phyloP scores from a whole-genome alignment of 2,113 vertebrate genomes.

The Hyperopisus bebe region DNA sequence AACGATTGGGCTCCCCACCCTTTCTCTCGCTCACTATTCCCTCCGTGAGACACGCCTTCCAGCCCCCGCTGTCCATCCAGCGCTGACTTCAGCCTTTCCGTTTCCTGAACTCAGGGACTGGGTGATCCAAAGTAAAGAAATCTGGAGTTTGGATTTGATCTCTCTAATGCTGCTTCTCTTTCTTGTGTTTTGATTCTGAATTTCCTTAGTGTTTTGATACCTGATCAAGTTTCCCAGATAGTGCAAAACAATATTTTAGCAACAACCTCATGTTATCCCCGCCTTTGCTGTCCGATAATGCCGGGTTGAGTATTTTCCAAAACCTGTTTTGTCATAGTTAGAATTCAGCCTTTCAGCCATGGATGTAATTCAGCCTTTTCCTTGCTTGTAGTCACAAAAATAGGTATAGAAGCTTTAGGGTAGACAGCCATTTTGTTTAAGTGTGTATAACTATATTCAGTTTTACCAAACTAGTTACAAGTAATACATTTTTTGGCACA shows the following conservation, averaged over 20 bases:
- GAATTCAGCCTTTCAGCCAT: not conserved
- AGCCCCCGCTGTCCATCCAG: not conserved
- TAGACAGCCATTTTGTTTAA: not conserved
- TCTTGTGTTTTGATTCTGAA: not conserved
- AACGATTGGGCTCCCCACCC: not conserved
- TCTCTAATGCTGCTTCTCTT: not conserved
- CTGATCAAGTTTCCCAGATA: not conserved
- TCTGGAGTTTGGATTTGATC: not conserved
- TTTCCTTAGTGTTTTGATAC: not conserved
- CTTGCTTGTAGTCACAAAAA: not conserved
- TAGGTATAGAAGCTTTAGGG: not conserved
- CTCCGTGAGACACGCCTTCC: not conserved
- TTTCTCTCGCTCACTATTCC: not conserved
- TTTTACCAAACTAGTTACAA: not conserved
- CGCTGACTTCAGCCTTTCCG: not conserved
- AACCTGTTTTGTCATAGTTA: not conserved
- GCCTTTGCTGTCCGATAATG: not conserved
- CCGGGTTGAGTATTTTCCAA: not conserved
- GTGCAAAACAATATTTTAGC: not conserved
- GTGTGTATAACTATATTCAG: not conserved
- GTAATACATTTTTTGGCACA: not conserved
- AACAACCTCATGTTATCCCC: not conserved
- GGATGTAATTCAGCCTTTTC: not conserved
- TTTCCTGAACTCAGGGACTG: constrained; percentile 1
- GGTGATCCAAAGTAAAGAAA: constrained; percentile 9